Evolutionary conservation across 1,140 invertebrate genomes (phyloP).

Genomic region (Coenobita brevimanus): DNA sequence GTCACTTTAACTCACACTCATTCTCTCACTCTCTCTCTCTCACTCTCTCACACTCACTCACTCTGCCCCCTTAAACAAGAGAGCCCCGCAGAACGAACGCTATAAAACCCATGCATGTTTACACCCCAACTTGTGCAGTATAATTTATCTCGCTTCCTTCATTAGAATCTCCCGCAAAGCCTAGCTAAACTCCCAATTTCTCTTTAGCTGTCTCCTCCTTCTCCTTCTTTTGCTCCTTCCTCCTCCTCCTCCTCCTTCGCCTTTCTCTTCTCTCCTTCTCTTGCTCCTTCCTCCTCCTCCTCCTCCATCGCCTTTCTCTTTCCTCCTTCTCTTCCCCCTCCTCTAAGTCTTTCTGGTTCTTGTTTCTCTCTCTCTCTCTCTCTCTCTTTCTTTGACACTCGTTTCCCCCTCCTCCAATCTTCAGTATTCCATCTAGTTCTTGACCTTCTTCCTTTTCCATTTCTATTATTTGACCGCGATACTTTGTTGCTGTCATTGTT

Average conservation of each 20-base stretch:
- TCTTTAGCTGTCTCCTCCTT: neutral
- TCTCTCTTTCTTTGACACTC: neutral
- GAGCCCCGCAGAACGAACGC: neutral
- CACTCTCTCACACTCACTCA: constrained; percentile 10
- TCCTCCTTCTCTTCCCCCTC: neutral
- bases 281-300: neutral
- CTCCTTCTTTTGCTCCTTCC: neutral
- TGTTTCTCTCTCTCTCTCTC: neutral
- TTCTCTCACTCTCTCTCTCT: neutral
- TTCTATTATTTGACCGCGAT: neutral
- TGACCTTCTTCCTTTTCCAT: neutral
- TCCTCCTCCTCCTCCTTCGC: neutral
- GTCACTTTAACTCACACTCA: neutral
- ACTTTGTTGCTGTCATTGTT: neutral
- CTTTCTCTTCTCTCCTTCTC: constrained; percentile 1
- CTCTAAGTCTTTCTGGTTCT: neutral
- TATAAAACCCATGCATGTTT: constrained; percentile 43
- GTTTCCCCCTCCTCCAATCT: neutral
- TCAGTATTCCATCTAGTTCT: neutral
- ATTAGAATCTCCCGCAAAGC: constrained; percentile 23
- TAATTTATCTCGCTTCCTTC: constrained; percentile 41
- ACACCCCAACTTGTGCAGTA: constrained; percentile 19
- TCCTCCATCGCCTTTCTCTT: neutral
- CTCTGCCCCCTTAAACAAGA: neutral
- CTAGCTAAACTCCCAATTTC: neutral